Base-by-base conservation (phyloP, 53 echinoderm and acorn worm genomes). In the Astropecten irregularis region DNA sequence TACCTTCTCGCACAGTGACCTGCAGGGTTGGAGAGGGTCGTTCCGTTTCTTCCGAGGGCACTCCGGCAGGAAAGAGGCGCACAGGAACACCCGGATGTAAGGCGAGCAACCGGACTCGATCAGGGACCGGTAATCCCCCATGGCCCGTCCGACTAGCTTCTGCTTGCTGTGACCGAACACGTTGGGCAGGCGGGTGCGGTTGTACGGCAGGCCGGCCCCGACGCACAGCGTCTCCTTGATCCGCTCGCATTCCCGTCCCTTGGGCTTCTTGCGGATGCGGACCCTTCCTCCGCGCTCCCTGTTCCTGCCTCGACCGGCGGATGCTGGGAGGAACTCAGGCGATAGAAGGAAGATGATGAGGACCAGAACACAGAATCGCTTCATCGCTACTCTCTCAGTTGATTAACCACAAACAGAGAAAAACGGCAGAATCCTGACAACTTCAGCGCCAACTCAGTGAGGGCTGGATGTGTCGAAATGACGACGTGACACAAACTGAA, bases 71-170 rank as follows among this genome's bases (percentile, higher is more conserved):
- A 79, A 91, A 1, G 93, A 77, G 6, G 91, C 66, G 40, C 95
- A 95, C 49, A 95, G 71, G 29, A 95, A 90, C 46, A 88, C 86
- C 56, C 89, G 69, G 61, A 93, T 88, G 49, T 95, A 95, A 4
- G 95, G 89, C 3, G 95, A 95, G 28, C 95, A 95, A 0, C 84
- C 91, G 1, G 93, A 89, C 37, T 89, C 77, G 48, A 93, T 86
- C 4, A 95, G 66, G 29, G 76, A 49, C 23, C 69, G 77, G 68
- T 86, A 86, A 2, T 65, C 64, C 40, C 88, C 83, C 83, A 93
- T 70, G 6, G 68, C 84, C 3, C 69, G 66, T 23, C 89, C 73
- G 19, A 86, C 93, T 11, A 85, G 66, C 40, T 87, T 85, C 67
- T 91, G 91, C 40, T 82, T 86, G 31, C 39, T 40, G 70, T 95